These are phyloP conservation scores for Indicator maculatus DNA, from an alignment of 2,113 vertebrate genomes.

Conservation along the genomic window DNA sequence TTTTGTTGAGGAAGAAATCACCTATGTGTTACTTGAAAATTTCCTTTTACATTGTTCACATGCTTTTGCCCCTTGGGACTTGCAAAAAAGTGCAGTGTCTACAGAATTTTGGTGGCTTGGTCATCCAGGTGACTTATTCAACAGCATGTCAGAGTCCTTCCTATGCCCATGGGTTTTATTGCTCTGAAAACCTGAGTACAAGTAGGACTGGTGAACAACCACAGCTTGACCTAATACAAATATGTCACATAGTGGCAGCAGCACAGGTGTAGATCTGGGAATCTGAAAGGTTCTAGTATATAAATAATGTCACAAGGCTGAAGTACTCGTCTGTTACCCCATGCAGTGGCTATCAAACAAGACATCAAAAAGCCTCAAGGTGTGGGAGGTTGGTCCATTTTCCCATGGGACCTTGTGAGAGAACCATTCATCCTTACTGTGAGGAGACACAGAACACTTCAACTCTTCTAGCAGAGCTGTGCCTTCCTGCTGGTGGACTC, in stretches of 20 bases:
- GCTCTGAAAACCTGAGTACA: not conserved
- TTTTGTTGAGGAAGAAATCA: not conserved
- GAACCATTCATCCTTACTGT: not conserved
- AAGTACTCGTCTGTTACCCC: not conserved
- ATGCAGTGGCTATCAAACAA: not conserved
- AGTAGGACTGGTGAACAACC: not conserved
- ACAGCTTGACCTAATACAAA: not conserved
- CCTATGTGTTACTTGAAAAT: not conserved
- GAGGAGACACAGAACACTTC: not conserved
- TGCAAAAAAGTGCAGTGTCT: not conserved
- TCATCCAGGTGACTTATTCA: not conserved
- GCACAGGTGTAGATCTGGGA: not conserved
- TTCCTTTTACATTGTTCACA: not conserved
- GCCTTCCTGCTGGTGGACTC: not conserved
- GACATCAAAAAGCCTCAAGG: not conserved
- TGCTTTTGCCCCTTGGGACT: not conserved
- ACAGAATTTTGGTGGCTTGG: not conserved
- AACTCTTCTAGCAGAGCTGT: not conserved
- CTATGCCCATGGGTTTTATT: not conserved
- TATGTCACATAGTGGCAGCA: not conserved
- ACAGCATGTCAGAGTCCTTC: accelerated
- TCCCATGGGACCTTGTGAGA: accelerated
- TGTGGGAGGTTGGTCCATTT: not conserved
- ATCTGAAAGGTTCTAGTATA: not conserved
- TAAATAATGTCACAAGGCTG: not conserved